phyloP scores from a whole-genome alignment of 2,113 vertebrate genomes.

The Perccottus glenii region DNA sequence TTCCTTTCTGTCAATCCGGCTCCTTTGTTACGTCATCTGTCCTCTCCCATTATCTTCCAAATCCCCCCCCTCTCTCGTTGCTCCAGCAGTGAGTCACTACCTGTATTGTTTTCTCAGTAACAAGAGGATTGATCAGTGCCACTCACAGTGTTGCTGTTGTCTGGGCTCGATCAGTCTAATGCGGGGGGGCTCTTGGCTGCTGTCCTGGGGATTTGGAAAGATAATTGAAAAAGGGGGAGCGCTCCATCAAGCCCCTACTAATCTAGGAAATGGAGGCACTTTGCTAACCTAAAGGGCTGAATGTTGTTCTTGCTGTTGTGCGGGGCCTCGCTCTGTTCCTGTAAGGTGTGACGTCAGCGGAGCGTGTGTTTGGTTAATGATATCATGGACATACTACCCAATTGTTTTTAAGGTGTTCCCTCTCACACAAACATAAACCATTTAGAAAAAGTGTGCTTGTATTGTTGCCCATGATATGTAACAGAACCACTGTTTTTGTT shows the following conservation, averaged over 20 bases:
- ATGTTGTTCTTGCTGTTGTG: conserved; percentile 38
- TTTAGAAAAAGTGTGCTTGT: not conserved
- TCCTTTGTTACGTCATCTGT: conserved; percentile 82
- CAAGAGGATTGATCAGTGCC: conserved; percentile 73
- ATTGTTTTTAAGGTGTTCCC: not conserved
- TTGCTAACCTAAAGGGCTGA: conserved; percentile 39
- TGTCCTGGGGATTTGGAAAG: conserved; percentile 49
- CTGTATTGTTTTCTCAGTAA: conserved; percentile 78
- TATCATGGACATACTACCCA: conserved; percentile 8
- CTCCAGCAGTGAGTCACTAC: conserved; percentile 77
- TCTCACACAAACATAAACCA: not conserved
- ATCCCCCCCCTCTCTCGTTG: conserved; percentile 46
- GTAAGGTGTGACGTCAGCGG: conserved; percentile 28
- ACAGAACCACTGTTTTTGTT: too few species aligned
- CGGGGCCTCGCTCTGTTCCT: conserved; percentile 26
- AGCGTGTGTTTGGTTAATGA: conserved; percentile 23
- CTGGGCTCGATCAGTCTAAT: conserved; percentile 56
- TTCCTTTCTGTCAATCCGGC: conserved; percentile 56
- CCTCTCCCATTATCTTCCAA: conserved; percentile 66
- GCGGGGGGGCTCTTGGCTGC: conserved; percentile 49
- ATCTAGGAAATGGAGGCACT: conserved; percentile 67
- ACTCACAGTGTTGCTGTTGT: conserved; percentile 72
- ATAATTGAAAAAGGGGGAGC: conserved; percentile 40
- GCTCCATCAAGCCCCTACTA: conserved; percentile 41
- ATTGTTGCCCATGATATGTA: too few species aligned